Conservation (phyloP, 2,113 vertebrate genomes). For the Aphelocoma coerulescens region DNA sequence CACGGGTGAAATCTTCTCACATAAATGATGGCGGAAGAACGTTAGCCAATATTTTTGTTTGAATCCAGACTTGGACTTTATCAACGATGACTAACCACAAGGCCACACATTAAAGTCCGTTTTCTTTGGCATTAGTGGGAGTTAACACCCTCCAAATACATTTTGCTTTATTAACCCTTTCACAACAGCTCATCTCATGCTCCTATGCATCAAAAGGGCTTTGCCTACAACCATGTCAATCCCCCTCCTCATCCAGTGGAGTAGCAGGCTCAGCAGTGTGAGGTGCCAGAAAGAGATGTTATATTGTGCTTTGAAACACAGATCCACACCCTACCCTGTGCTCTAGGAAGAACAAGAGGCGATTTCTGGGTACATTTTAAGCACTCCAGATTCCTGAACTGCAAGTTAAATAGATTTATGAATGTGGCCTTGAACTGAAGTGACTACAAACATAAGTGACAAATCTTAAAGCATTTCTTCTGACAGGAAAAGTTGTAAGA, state of each 20-base stretch:
- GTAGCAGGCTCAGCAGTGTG: not conserved
- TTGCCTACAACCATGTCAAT: not conserved
- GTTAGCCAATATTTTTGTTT: not conserved
- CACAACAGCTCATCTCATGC: not conserved
- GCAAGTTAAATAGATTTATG: not conserved
- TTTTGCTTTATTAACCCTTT: not conserved
- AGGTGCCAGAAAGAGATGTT: not conserved
- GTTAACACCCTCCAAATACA: not conserved
- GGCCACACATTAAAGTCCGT: not conserved
- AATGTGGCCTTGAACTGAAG: not conserved
- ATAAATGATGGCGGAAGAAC: not conserved
- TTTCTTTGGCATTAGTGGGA: not conserved
- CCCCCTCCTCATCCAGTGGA: not conserved
- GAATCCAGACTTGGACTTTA: not conserved
- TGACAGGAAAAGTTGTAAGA: not conserved
- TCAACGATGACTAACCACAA: not conserved
- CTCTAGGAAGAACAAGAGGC: not conserved
- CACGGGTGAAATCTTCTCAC: not conserved
- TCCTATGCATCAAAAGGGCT: not conserved
- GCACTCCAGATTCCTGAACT: not conserved
- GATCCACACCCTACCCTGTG: not conserved
- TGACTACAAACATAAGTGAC: not conserved
- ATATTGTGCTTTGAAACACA: not conserved
- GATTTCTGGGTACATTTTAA: not conserved
- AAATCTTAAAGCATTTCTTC: not conserved